These are phyloP conservation scores for Chlorops oryzae DNA, from an alignment of 1,140 invertebrate species.

Conservation along the genomic window DNA sequence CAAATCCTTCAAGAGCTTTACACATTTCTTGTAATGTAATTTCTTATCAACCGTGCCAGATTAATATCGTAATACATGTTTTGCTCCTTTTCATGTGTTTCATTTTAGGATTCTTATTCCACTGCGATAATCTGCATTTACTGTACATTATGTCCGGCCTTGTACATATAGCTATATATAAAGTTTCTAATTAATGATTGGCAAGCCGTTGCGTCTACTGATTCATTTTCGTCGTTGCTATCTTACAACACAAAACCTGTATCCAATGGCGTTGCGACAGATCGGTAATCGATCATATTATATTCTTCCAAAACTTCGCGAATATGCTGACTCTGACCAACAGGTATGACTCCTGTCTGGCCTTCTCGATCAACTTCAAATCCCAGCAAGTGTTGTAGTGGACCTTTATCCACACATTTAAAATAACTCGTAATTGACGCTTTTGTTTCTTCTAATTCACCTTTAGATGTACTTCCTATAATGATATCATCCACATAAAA, in stretches of 20 bases:
- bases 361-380: neutral
- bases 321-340: slow-evolving; percentile 19
- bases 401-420: neutral
- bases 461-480: slow-evolving; percentile 15
- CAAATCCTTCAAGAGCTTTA: slow-evolving; percentile 3
- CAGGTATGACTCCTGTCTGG: neutral
- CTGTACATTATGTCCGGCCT: slow-evolving; percentile 9
- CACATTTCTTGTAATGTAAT: neutral
- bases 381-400: neutral
- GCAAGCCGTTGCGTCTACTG: neutral
- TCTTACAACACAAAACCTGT: neutral
- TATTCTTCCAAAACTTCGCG: neutral
- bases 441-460: slow-evolving; percentile 1
- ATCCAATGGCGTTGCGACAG: neutral
- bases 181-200: neutral
- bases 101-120: slow-evolving; percentile 3
- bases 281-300: neutral
- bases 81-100: neutral
- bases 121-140: neutral
- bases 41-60: neutral
- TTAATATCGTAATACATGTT: neutral
- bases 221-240: neutral
- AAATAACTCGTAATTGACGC: neutral
- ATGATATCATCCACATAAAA: slow-evolving; percentile 5
- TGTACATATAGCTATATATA: neutral